A percentile compares a stretch with the other conserved stretches of the same genome.
These are phyloP conservation scores for Drosophila koepferae DNA, from an alignment of 2,888 invertebrate species.

Conservation along the genomic window DNA sequence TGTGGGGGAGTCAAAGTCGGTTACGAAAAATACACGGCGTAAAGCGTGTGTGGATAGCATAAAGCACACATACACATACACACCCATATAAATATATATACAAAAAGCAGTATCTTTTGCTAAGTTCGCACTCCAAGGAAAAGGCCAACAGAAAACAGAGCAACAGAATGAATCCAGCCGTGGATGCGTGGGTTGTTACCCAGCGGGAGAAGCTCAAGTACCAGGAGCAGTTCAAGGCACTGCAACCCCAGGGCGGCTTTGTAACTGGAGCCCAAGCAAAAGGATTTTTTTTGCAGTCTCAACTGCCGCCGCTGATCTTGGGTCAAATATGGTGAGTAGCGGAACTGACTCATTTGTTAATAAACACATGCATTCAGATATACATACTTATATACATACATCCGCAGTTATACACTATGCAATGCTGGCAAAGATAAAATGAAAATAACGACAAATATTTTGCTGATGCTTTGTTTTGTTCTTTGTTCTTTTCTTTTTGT, in stretches of 20 bases:
- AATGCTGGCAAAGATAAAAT: constrained; percentile 42
- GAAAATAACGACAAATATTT: constrained; percentile 15
- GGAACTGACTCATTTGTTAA: constrained; percentile 27
- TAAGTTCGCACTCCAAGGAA: constrained; percentile 31
- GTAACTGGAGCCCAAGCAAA: constrained; percentile 97
- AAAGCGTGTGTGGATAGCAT: constrained; percentile 27
- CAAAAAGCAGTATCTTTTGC: constrained; percentile 25
- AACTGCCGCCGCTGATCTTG: constrained; percentile 93
- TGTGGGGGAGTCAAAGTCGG: constrained; percentile 54
- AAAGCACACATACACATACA: constrained; percentile 7
- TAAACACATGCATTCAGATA: constrained; percentile 12
- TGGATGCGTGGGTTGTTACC: constrained; percentile 95
- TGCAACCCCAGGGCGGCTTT: constrained; percentile 94
- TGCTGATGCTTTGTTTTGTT: constrained; percentile 32
- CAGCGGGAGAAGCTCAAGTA: constrained; percentile 95
- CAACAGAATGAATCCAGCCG: constrained; percentile 83
- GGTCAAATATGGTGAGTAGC: constrained; percentile 96
- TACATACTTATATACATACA: constrained; percentile 20
- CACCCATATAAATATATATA: constrained; percentile 8
- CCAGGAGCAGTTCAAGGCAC: constrained; percentile 94
- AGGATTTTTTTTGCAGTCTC: constrained; percentile 95
- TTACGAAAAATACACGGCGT: constrained; percentile 59
- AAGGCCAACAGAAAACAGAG: constrained; percentile 23
- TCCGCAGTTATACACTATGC: constrained; percentile 33
- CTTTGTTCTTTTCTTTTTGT: constrained; percentile 13